phyloP scores from a whole-genome alignment of 2,797 vertebrate genomes.

The Harpagifer antarcticus region DNA sequence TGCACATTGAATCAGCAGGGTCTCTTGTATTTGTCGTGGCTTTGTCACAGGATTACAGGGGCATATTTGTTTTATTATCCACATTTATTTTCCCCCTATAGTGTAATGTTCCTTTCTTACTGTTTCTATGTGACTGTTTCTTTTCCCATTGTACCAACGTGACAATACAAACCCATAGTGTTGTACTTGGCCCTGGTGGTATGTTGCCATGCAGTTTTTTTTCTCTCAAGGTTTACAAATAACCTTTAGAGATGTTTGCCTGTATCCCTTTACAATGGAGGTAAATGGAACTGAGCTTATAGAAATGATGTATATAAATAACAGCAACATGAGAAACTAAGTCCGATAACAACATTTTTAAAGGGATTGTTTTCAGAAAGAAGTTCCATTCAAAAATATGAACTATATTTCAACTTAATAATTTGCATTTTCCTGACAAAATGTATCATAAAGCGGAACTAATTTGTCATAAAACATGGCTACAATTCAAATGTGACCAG shows the following conservation, averaged over 20 bases:
- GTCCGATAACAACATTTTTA: neutral
- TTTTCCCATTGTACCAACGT: slow-evolving; percentile 13
- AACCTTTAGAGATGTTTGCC: neutral
- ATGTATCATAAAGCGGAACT: neutral
- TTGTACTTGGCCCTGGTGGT: neutral
- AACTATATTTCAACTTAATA: neutral
- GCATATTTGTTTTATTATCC: slow-evolving; percentile 62
- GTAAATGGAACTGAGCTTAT: neutral
- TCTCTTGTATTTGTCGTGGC: slow-evolving; percentile 45
- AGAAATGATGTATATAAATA: neutral
- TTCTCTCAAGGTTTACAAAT: neutral
- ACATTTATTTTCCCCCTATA: slow-evolving; percentile 23
- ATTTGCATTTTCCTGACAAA: neutral
- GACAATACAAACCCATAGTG: neutral
- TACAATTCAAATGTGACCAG: too few species aligned
- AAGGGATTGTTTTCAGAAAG: neutral
- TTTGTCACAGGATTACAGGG: slow-evolving; percentile 64
- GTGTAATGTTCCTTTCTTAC: slow-evolving; percentile 27
- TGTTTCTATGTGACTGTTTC: slow-evolving; percentile 39
- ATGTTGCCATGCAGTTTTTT: neutral
- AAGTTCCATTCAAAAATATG: neutral
- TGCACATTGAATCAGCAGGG: slow-evolving; percentile 40
- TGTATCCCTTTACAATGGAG: neutral
- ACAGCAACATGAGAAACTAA: neutral
- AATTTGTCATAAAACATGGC: neutral